Evolutionary conservation across 2,113 vertebrate genomes (phyloP), one percentile per base, ranked within the genome.

Genomic region (Perca flavescens): DNA sequence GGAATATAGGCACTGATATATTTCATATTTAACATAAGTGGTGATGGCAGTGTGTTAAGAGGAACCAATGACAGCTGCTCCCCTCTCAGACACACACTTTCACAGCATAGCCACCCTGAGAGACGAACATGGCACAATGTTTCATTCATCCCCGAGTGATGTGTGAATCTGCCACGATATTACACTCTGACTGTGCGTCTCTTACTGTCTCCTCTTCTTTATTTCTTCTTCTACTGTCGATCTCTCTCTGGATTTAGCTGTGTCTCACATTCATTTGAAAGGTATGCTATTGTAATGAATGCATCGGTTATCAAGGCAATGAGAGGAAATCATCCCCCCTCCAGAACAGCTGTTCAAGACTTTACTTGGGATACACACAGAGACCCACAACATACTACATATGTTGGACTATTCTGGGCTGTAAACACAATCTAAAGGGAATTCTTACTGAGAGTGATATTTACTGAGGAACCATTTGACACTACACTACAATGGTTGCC

Each of bases 21-120:
- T 89, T 89, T 93, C 83, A 89, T 88, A 90, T 90, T 89, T 85
- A 91, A 90, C 84, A 80, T 40, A 82, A 92, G 88, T 70, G 82
- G 77, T 73, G 88, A 90, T 78, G 86, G 88, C 90, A 94, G 77
- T 73, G 76, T 79, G 85, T 83, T 80, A 84, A 88, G 87, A 87
- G 77, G 72, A 83, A 74, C 79, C 83, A 87, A 85, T 90, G 90
- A 93, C 92, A 91, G 91, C 83, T 84, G 85, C 56, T 91, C 89
- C 50, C 64, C 56, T 61, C 71, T 76, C 87, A 85, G 76, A 84
- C 80, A 61, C 78, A 84, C 78, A 80, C 74, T 73, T 83, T 83
- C 84, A 85, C 84, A 88, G 67, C 70, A 22, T 56, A 73, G 85
- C 86, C 83, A 79, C 84, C 82, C 87, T 86, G 79, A 85, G 89